Base-by-base conservation (phyloP, 2,113 vertebrate species). In the Chaetorhynchus papuensis region DNA sequence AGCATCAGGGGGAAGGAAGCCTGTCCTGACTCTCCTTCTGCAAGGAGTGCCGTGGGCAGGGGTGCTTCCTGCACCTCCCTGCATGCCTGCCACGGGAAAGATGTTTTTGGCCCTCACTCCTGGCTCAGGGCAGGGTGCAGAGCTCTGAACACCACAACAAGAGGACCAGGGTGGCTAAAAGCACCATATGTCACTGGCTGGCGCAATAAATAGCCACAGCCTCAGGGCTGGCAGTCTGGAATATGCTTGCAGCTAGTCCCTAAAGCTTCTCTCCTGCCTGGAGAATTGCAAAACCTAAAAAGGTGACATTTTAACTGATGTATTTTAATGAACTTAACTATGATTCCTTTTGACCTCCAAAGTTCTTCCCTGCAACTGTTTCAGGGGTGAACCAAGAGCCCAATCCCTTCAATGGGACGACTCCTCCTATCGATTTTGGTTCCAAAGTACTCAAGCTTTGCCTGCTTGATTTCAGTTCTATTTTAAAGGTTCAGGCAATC, bases 61-160 rank as follows among this genome's bases (percentile, higher is more conserved):
- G 31, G 26, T 2, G 7, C 28, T 69, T 31, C 42, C 65, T 2
- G 1, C 19, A 39, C 13, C 45, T 44, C 11, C 37, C 56, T 61
- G 47, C 37, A 37, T 2, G 2, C 30, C 33, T 17, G 53, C 15
- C 1, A 3, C 0, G 0, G 24, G 16, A 28, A 66, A 4, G 45
- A 26, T 11, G 59, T 2, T 57, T 54, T 39, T 2, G 1, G 52
- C 21, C 49, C 49, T n/a, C 7, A 4, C 27, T 44, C 23, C 23
- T 1, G 1, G 30, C 26, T 56, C 3, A 3, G 56, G 57, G 56
- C 37, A 78, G 54, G 37, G 28, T 26, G 37, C 45, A 70, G 42
- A 0, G 4, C 53, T 56, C 30, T 20, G 35, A 64, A 41, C 19
- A 31, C 31, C 17, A 22, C 0, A 0, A 17, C 1, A 4, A 69